phyloP scores from a whole-genome alignment of 2,797 vertebrate genomes.

The Loriculus beryllinus region DNA sequence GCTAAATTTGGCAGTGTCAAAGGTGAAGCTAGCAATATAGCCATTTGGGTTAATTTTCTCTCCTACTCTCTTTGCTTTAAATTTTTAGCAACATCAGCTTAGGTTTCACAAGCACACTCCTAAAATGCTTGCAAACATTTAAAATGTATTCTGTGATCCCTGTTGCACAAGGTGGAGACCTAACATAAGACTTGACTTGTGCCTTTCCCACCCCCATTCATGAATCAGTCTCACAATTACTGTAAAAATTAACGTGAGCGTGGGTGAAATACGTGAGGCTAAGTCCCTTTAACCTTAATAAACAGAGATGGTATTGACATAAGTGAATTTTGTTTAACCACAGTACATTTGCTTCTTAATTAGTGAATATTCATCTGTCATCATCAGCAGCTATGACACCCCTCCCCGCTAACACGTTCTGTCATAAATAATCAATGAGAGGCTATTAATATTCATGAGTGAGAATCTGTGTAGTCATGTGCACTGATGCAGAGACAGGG shows the following conservation, averaged over 20 bases:
- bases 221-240: conserved; percentile 48
- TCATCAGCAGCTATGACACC: conserved; percentile 77
- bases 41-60: conserved; percentile 29
- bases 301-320: conserved; percentile 79
- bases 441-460: conserved; percentile 91
- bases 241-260: conserved; percentile 53
- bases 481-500: conserved; percentile 84
- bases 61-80: not conserved
- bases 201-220: conserved; percentile 34
- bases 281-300: conserved; percentile 67
- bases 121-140: conserved; percentile 6
- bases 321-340: conserved; percentile 86
- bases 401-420: conserved; percentile 81
- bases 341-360: conserved; percentile 86
- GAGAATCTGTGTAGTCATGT: conserved; percentile 89
- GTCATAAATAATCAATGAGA: conserved; percentile 89
- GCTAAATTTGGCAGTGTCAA: conserved; percentile 3
- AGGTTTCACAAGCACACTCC: not conserved
- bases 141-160: not conserved
- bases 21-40: not conserved
- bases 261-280: conserved; percentile 15
- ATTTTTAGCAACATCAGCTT: not conserved
- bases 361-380: conserved; percentile 83
- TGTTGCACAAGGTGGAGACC: conserved; percentile 47
- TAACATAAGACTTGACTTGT: conserved; percentile 25